A percentile compares a stretch with the other conserved stretches of the same genome.
These are phyloP conservation scores for Patella vulgata DNA, from an alignment of 1,140 invertebrate species.

Conservation along the genomic window DNA sequence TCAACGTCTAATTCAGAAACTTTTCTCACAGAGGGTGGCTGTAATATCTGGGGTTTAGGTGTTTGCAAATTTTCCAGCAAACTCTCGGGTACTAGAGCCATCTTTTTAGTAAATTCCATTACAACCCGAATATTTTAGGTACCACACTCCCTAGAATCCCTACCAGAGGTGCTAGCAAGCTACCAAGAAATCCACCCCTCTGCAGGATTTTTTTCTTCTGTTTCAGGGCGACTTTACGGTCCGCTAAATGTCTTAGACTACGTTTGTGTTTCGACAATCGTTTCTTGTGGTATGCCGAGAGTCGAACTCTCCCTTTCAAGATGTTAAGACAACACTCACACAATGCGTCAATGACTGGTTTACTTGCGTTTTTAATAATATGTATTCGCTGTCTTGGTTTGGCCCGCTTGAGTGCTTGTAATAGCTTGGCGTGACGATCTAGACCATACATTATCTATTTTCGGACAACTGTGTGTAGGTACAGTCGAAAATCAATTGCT, in stretches of 20 bases:
- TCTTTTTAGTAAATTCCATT: slow-evolving; percentile 4
- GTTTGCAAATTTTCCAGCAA: too few species aligned
- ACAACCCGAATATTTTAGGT: neutral
- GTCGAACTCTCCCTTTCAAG: slow-evolving; percentile 14
- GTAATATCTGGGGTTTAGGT: too few species aligned
- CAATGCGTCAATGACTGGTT: slow-evolving; percentile 1
- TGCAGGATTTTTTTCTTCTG: neutral
- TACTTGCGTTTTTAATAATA: neutral
- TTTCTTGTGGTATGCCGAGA: slow-evolving; percentile 1
- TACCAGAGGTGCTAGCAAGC: slow-evolving; percentile 1
- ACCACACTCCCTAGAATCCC: neutral
- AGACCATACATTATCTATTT: slow-evolving; percentile 2
- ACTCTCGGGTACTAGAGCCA: slow-evolving; percentile 3
- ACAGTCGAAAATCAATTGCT: too few species aligned
- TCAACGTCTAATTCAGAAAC: too few species aligned
- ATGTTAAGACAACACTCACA: slow-evolving; percentile 15
- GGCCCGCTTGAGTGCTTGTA: neutral
- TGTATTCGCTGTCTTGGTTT: neutral
- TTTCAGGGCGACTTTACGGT: neutral
- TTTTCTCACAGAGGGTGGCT: too few species aligned
- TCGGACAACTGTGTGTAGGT: too few species aligned
- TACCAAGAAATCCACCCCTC: slow-evolving; percentile 9
- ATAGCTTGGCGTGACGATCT: neutral
- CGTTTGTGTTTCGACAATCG: slow-evolving; percentile 5
- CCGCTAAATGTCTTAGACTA: neutral